These are phyloP conservation scores for Diadromus collaris DNA, from an alignment of 2,888 invertebrate genomes.

Conservation along the genomic window DNA sequence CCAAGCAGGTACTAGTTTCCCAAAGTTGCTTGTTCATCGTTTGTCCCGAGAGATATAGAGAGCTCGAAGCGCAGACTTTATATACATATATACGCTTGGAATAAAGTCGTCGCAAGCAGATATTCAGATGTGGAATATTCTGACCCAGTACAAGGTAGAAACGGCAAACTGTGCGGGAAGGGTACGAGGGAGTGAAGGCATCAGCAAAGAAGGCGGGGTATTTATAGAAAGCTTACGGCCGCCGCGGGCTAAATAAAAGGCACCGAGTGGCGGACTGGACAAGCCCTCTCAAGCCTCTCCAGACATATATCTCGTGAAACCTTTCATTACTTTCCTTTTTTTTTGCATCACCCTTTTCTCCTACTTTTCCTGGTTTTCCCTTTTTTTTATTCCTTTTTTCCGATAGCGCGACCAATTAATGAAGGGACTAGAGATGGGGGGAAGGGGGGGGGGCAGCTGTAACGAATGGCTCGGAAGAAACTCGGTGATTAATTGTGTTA, in stretches of 20 bases:
- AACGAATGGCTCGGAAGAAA: conserved; percentile 9
- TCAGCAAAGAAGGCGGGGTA: neutral
- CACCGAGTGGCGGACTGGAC: conserved; percentile 16
- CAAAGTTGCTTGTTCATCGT: conserved; percentile 55
- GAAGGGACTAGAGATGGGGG: no score
- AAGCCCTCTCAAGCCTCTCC: conserved; percentile 9
- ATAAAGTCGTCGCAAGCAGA: conserved; percentile 50
- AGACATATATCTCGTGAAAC: neutral
- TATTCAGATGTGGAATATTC: conserved; percentile 47
- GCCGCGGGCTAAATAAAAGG: conserved; percentile 19
- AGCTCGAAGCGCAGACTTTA: conserved; percentile 1
- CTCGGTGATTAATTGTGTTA: conserved; percentile 23
- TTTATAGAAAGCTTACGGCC: conserved; percentile 8
- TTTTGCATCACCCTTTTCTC: neutral
- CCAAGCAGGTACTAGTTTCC: conserved; percentile 23
- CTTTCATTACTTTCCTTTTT: neutral
- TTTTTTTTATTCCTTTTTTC: neutral
- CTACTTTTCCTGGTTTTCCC: neutral
- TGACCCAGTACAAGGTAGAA: conserved; percentile 23
- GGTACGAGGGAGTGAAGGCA: neutral
- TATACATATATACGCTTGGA: conserved; percentile 37
- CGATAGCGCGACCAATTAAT: conserved; percentile 20
- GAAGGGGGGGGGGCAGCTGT: conserved; percentile 15
- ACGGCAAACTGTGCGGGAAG: conserved; percentile 17
- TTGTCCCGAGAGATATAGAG: conserved; percentile 42